Conservation (phyloP, 2,888 invertebrate genomes). For the Aphodius sticticus region DNA sequence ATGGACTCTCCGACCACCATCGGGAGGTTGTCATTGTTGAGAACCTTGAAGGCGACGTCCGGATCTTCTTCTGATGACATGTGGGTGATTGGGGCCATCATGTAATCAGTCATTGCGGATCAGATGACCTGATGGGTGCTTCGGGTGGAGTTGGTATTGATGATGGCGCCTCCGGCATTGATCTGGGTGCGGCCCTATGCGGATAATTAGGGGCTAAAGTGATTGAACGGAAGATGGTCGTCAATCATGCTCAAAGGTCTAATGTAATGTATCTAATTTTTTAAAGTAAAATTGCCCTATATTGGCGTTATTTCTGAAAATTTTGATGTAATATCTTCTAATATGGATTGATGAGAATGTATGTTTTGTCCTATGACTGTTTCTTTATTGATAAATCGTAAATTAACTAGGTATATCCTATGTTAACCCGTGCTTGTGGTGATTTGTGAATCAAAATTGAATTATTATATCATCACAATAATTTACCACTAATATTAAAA, state of each 20-base stretch:
- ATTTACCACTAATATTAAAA: too few relatives aligned
- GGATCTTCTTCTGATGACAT: slow-evolving; percentile 52
- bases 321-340: too few relatives aligned
- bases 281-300: too few relatives aligned
- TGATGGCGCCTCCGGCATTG: background rate
- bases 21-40: slow-evolving; percentile 58
- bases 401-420: too few relatives aligned
- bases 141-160: background rate
- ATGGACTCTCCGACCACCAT: slow-evolving; percentile 55
- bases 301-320: too few relatives aligned
- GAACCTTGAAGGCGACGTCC: slow-evolving; percentile 58
- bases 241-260: background rate
- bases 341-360: too few relatives aligned
- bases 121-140: background rate
- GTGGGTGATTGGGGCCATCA: slow-evolving; percentile 39
- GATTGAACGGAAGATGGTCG: background rate
- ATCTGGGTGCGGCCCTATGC: background rate
- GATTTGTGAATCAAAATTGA: too few relatives aligned
- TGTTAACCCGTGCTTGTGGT: too few relatives aligned
- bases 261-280: background rate
- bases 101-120: slow-evolving; percentile 35
- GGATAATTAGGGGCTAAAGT: background rate
- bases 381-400: too few relatives aligned
- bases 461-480: too few relatives aligned
- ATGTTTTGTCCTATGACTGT: too few relatives aligned